Base-by-base conservation (phyloP, 2,797 vertebrate species). In the Sebastes variabilis region DNA sequence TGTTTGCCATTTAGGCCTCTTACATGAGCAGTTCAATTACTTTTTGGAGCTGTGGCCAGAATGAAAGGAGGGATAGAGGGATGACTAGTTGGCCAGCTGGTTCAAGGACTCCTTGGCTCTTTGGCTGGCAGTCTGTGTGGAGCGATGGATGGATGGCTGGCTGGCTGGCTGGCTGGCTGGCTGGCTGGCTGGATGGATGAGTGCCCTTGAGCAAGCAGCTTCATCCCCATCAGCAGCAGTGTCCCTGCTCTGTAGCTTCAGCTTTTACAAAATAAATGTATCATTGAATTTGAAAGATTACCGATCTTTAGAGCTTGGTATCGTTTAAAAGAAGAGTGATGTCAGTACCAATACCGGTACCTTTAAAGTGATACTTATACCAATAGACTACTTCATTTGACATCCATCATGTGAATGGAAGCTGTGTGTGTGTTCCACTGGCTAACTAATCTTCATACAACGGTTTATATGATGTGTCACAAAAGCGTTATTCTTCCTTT, bases 1-100 rank as follows among this genome's bases (percentile, higher is more conserved):
- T 52, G 52, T 54, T 46, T 67, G 72, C 72, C 24, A 66, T 88
- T 80, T 76, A 65, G 68, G 82, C 72, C 84, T 81, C 82, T 87
- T 88, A 86, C 84, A 87, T 56, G 84, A 84, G 80, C 84, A 72
- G 87, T 90, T 89, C 84, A 92, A 89, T 93, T 91, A 91, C 88
- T 86, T 89, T 88, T 79, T 78, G 82, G 81, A 83, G 75, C 77
- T 10, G 12, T 14, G 73, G 89, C 87, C 90, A 92, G 81, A 92
- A 86, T 80, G 83, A 83, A 91, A 77, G 62, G 79, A 60, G 66
- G 81, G 82, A 84, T 79, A 29, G 76, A 84, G 82, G 64, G 84
- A 87, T 61, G 85, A 71, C 68, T 20, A n/a, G 42, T 64, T 89
- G 87, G 91, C 82, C 14, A 82, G 82, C 77, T 73, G 80, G 79